Evolutionary conservation across 64 coral and sea anemone species (phyloP).

Genomic region (Anthopleura sola): DNA sequence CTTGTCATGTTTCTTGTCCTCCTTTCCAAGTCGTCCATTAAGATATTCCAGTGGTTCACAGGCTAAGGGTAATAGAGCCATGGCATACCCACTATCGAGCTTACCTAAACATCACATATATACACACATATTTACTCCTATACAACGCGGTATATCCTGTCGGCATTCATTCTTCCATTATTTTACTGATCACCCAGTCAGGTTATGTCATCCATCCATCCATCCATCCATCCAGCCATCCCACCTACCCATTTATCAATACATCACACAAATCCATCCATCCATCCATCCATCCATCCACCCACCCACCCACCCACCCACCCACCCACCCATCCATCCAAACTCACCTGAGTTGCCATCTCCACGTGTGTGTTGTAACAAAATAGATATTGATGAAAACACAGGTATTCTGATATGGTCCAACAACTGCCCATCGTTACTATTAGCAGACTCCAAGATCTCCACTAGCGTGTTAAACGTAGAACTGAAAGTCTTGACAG

Average conservation of each 20-base stretch:
- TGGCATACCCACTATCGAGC: conserved; percentile 61
- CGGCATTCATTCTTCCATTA: no score
- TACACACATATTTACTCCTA: background rate
- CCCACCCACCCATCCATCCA: background rate
- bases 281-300: background rate
- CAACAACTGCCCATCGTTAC: conserved; percentile 71
- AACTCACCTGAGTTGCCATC: conserved; percentile 52
- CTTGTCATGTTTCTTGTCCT: conserved; percentile 64
- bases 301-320: background rate
- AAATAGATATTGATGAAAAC: conserved; percentile 77
- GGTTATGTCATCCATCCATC: no score
- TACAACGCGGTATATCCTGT: no score
- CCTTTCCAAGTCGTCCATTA: conserved; percentile 50
- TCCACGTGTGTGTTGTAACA: conserved; percentile 74
- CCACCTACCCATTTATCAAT: no score
- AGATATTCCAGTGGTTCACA: conserved; percentile 88
- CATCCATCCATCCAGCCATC: no score
- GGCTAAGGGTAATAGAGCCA: conserved; percentile 74
- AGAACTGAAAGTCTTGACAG: conserved; percentile 42
- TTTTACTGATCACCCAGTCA: no score
- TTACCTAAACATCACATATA: conserved; percentile 26
- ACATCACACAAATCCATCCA: background rate
- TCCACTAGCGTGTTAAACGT: conserved; percentile 67
- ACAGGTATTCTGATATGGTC: conserved; percentile 63
- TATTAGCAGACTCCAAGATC: conserved; percentile 64